Evolutionary conservation across 2,888 invertebrate genomes (phyloP), one percentile per base, ranked within the genome.

Genomic region (Acleris emargana): DNA sequence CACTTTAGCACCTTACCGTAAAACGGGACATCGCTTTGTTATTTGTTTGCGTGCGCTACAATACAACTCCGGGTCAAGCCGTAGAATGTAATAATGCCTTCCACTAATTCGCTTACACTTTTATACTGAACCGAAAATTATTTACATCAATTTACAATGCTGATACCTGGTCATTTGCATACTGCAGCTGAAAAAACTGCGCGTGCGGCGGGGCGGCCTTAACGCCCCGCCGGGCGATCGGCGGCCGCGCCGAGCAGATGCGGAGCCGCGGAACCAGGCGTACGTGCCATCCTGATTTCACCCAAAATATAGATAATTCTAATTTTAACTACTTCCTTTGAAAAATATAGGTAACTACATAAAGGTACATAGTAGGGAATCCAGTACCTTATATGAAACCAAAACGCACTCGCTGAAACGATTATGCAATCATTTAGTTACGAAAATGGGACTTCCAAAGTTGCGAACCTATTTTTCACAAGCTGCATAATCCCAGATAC

Each of bases 101-200:
- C 73, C 71, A 75, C 77, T 74, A 79, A 80, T 81, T 74, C 79
- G 73, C 82, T 70, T 81, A 88, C 89, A 85, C 88, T 90, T 91
- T 83, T 90, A 91, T 91, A 91, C 87, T 83, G 79, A 81, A 76
- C 82, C 80, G 78, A 89, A 88, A 88, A 87, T 84, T 87, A 86
- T 86, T 89, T 81, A 83, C 86, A 88, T 81, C 79, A 84, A 91
- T 90, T 89, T 87, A 85, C 89, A 90, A 89, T 91, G 80, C 86
- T 89, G 80, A 82, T 77, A 82, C 80, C 81, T 89, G 76, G 83
- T 87, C 75, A 88, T 89, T 90, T 89, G 88, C 90, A 91, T 91
- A 90, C 61, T 55, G 61, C 50, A 43, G 38, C 58, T 58, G 74
- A 78, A 81, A 80, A 82, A 83, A 82, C 72, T 74, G 62, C 67